Evolutionary conservation across 2,888 invertebrate species (phyloP), one percentile per base, ranked within the genome.

Genomic region (Acleris cristana): DNA sequence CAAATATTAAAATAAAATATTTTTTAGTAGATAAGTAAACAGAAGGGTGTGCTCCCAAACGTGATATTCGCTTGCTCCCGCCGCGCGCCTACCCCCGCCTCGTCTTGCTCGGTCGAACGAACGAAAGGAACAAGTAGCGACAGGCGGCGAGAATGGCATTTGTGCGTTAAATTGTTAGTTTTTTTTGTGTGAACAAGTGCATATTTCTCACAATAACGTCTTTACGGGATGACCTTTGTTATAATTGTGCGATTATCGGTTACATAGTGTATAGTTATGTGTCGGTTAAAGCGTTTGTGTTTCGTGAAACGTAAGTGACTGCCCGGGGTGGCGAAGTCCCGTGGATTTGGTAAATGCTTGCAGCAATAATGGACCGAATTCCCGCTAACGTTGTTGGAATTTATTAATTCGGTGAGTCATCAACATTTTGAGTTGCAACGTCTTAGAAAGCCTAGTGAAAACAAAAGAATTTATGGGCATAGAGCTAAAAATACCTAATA

Each of bases 351-450:
- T 87, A 85, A 80, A 80, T 83, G 84, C 86, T 83, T 74, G 74
- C 79, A 84, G 85, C 83, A 86, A 87, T 89, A 88, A 91, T 92
- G 92, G 82, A 84, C 82, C 80, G 79, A 82, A 80, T 88, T 88
- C 88, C 89, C 88, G 86, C 88, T 90, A 83, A 85, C 86, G 81
- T 87, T 85, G 84, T 89, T 88, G 89, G 88, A 91, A 91, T 92
- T 90, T 91, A 89, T 91, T 85, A 83, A 91, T 88, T 88, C 79
- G 90, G 92, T 92, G 92, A 92, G 92, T 92, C 92, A 92, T 87
- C 87, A 78, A 73, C 79, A 75, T 83, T 87, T 87, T 80, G 76
- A 79, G 80, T 78, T 76, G 69, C 80, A 81, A 79, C 79, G 76
- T 75, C 68, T 71, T 45, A 60, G 30, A 58, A 67, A 64, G 61